Base-by-base conservation (phyloP, 2,113 vertebrate genomes). In the Actenoides lindsayi region DNA sequence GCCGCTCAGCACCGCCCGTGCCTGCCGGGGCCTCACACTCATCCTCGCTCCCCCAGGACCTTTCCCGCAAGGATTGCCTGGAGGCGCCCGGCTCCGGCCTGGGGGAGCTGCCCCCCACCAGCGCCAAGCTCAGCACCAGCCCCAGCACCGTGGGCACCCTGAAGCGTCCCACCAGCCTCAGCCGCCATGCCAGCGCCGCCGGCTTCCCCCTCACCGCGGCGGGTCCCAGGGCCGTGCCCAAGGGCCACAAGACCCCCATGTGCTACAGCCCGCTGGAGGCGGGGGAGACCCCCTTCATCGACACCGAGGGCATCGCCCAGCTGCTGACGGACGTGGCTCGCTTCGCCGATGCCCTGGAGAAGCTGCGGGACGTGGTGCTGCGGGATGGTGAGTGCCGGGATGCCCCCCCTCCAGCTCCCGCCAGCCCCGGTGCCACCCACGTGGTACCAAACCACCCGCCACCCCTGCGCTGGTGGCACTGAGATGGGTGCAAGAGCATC, bases 261-360 rank as follows among this genome's bases (percentile, higher is more conserved):
- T 76, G 97, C 14, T 97, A 98, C 30, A 98, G 98, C 50, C 89
- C 98, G 3, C 74, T 97, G 1, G 97, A 98, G 0, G 97, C 98
- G 0, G 28, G 87, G 1, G 98, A 99, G 2, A 97, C 99, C 5
- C 69, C 95, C 2, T 97, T 98, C 89, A 98, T 98, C 0, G 99
- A 99, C 30, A 97, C 98, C 1, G 99, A 99, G 80, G 99, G 99
- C 97, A 99, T 99, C 95, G 98, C 99, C 3, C 98, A 99, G 28
- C 96, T 99, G 93, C 98, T 99, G 79, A 95, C 97, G 0, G 98
- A 99, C 0, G 99, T 99, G 71, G 98, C 98, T 1, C 98, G 98
- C 39, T 99, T 99, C 0, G 99, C 99, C 0, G 99, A 99, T 10
- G 98, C 98, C 3, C 98, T 99, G 92, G 99, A 99, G 96, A 99